Percentiles rank a stretch among this genome's conserved stretches.
Conservation (phyloP, 2,888 invertebrate species). For the Criorhina ranunculi region DNA sequence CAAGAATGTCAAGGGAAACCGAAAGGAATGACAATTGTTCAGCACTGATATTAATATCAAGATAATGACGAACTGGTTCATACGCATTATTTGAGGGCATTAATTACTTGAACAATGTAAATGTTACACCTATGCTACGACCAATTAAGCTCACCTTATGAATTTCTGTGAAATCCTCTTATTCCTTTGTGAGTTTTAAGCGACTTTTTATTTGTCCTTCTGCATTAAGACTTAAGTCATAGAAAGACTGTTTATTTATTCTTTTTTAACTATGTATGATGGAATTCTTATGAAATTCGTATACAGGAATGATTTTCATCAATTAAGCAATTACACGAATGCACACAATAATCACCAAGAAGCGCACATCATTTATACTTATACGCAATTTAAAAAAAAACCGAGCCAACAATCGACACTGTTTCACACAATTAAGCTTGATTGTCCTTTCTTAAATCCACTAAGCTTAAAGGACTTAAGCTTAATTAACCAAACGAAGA, state of each 20-base stretch:
- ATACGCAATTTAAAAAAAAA: neutral
- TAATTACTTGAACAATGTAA: neutral
- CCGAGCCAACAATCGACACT: neutral
- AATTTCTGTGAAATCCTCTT: conserved; percentile 22
- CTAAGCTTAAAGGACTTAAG: conserved; percentile 3
- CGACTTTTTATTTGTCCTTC: conserved; percentile 8
- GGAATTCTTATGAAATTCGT: neutral
- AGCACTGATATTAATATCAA: conserved; percentile 4
- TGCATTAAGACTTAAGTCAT: neutral
- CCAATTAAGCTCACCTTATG: conserved; percentile 29
- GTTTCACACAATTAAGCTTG: conserved; percentile 9
- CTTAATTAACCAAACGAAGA: conserved; percentile 15
- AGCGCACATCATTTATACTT: neutral
- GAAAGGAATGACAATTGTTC: neutral
- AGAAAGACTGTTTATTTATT: neutral
- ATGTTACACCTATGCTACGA: neutral
- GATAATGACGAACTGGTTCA: neutral
- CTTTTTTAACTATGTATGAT: no score
- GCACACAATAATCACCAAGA: neutral
- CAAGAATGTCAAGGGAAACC: neutral
- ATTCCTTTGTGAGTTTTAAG: conserved; percentile 39
- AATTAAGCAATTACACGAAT: neutral
- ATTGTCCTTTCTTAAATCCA: conserved; percentile 11
- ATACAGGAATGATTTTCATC: neutral
- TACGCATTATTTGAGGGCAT: neutral